These are phyloP conservation scores for Coluber constrictor DNA, from an alignment of 2,797 vertebrate genomes.

Conservation along the genomic window DNA sequence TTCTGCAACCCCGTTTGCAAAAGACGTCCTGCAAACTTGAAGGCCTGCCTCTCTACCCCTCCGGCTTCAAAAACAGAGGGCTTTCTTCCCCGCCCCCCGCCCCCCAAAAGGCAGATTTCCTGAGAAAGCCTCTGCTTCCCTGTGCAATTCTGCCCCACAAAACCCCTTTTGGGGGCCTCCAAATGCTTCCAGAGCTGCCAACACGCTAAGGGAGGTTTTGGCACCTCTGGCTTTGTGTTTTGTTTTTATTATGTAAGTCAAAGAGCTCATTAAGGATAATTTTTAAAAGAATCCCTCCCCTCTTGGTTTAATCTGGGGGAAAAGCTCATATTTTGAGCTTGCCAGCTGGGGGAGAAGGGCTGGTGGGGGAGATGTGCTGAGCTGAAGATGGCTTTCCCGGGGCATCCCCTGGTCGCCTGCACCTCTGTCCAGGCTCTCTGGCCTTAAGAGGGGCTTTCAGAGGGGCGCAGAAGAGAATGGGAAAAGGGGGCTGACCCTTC, in stretches of 20 bases:
- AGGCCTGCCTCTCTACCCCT: neutral
- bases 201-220: neutral
- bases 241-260: neutral
- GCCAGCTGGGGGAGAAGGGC: neutral
- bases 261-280: neutral
- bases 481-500: neutral
- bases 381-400: neutral
- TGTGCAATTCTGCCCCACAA: no score
- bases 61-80: neutral
- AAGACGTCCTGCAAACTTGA: neutral
- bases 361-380: neutral
- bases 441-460: neutral
- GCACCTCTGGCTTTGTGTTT: neutral
- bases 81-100: no score
- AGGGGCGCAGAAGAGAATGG: neutral
- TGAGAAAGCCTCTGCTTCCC: rapidly evolving
- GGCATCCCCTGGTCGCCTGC: neutral
- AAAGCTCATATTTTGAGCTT: neutral
- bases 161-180: neutral
- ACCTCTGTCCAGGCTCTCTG: neutral
- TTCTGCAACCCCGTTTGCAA: neutral
- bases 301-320: neutral
- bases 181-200: neutral
- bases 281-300: neutral
- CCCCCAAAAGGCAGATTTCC: neutral